Evolutionary conservation across 2,797 vertebrate genomes (phyloP).

Genomic region (Muscicapa comitata): DNA sequence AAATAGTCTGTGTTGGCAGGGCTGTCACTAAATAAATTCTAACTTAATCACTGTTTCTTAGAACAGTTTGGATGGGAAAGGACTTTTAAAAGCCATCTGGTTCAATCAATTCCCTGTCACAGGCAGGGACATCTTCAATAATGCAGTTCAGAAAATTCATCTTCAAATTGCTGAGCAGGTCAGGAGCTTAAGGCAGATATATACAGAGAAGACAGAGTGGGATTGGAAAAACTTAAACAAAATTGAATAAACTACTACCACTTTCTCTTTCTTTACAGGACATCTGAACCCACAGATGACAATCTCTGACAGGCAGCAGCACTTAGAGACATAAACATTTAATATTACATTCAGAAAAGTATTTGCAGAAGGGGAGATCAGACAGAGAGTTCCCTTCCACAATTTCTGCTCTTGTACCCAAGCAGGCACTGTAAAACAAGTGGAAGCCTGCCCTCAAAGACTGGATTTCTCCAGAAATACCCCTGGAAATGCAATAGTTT

Average conservation of each 20-base stretch:
- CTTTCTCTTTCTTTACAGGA: not conserved
- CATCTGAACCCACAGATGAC: not conserved
- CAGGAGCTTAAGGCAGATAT: not conserved
- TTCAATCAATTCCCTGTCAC: not conserved
- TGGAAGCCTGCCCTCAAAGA: not conserved
- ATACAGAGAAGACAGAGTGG: accelerated
- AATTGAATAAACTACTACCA: not conserved
- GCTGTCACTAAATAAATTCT: not conserved
- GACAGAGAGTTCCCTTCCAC: not conserved
- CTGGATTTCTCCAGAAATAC: not conserved
- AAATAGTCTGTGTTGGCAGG: not conserved
- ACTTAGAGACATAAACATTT: not conserved
- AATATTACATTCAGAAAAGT: not conserved
- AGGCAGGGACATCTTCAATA: not conserved
- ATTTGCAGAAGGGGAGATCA: not conserved
- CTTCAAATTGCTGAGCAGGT: not conserved
- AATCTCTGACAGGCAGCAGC: not conserved
- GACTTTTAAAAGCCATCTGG: not conserved
- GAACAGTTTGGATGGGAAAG: not conserved
- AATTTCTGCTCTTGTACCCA: not conserved
- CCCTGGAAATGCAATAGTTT: not conserved
- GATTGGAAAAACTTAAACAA: not conserved
- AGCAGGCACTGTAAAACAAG: not conserved
- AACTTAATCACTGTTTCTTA: not conserved
- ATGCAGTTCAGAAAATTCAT: not conserved